phyloP scores from a whole-genome alignment of 2,113 vertebrate species.

The Prionailurus viverrinus region DNA sequence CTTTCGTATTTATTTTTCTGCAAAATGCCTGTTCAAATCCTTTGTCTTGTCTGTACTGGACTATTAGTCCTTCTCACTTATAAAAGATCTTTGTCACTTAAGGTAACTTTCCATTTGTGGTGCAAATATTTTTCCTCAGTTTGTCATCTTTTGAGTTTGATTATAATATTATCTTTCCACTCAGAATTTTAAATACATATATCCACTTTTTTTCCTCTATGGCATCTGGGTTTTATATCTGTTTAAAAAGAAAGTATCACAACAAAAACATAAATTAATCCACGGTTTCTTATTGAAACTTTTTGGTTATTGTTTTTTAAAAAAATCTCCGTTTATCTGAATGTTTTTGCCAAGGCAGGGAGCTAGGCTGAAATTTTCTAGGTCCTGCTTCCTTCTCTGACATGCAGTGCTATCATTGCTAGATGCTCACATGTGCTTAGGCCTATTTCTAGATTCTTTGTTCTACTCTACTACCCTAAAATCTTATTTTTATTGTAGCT shows the following conservation, averaged over 20 bases:
- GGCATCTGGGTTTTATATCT: conserved; percentile 73
- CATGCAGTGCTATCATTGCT: background rate
- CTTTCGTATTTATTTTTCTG: conserved; percentile 72
- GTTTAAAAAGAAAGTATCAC: conserved; percentile 79
- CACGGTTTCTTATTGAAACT: conserved; percentile 43
- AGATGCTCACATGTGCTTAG: background rate
- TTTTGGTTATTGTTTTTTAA: background rate
- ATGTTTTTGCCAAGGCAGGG: background rate
- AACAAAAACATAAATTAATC: conserved; percentile 77
- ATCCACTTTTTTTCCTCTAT: conserved; percentile 70
- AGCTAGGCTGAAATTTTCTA: background rate
- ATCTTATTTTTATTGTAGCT: background rate
- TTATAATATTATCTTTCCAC: conserved; percentile 73
- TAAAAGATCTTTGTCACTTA: conserved; percentile 71
- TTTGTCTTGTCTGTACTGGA: conserved; percentile 68
- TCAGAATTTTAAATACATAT: conserved; percentile 74
- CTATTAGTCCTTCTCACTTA: conserved; percentile 67
- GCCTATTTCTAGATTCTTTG: background rate
- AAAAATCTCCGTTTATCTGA: background rate
- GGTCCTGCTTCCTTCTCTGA: background rate
- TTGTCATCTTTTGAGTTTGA: conserved; percentile 75
- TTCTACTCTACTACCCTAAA: background rate
- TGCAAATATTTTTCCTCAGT: conserved; percentile 73
- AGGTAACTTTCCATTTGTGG: conserved; percentile 72
- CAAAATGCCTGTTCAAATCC: conserved; percentile 67